Conservation (phyloP, 1,140 invertebrate genomes). For the Nylanderia fulva region DNA sequence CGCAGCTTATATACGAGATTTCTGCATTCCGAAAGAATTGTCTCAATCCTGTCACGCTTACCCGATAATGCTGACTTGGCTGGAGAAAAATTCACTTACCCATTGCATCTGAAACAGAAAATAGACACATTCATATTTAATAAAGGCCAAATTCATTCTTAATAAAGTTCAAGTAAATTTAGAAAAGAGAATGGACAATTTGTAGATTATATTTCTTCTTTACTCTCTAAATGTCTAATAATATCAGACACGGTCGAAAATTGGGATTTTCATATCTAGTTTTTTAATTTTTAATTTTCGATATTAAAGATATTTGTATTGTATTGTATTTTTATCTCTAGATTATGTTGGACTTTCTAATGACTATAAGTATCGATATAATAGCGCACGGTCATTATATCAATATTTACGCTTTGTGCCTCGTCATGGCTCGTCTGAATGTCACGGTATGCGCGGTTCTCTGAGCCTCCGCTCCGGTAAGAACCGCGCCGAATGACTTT, state of each 20-base stretch:
- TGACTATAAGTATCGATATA: conserved; percentile 14
- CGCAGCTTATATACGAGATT: conserved; percentile 44
- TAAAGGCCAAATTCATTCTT: background rate
- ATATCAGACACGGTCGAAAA: background rate
- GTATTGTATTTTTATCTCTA: conserved; percentile 11
- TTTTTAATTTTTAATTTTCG: background rate
- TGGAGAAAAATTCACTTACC: conserved; percentile 80
- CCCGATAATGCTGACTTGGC: conserved; percentile 46
- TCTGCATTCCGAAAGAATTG: conserved; percentile 27
- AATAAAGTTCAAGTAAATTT: background rate
- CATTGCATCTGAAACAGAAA: conserved; percentile 85
- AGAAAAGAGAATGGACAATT: background rate
- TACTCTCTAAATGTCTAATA: too few species aligned
- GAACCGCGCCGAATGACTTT: conserved; percentile 48
- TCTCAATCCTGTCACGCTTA: conserved; percentile 56
- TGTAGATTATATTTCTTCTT: too few species aligned
- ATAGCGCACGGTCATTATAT: conserved; percentile 18
- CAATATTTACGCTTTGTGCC: conserved; percentile 10
- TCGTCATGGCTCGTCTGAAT: conserved; percentile 35
- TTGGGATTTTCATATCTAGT: background rate
- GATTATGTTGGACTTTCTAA: background rate
- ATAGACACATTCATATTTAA: conserved; percentile 61
- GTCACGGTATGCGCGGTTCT: conserved; percentile 5
- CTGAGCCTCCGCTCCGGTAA: conserved; percentile 15
- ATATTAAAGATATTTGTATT: background rate